Evolutionary conservation across 2,888 invertebrate species (phyloP), one percentile per base, ranked within the genome.

Genomic region (Palloptera scutellata): DNA sequence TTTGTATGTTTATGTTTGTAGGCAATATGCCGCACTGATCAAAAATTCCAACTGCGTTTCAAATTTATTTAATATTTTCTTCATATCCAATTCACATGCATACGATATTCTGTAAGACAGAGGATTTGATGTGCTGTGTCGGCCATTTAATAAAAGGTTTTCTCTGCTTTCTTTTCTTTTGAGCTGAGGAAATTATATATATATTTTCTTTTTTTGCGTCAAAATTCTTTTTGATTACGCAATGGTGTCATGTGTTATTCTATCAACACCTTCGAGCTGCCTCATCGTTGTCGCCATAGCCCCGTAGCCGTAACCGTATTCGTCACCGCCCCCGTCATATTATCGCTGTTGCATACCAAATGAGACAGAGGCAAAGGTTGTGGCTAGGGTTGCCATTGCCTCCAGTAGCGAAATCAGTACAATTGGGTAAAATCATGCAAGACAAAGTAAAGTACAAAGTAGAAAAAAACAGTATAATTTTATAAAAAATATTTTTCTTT

Each of bases 1-100:
- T 30, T 4, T 30, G 30, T 30, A 30, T 30, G 30, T 30, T 30
- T 30, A 30, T 30, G 6, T 30, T 4, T 6, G 6, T 30, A 30
- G 30, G 6, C 53, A 53, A 53, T 53, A 53, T 53, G 53, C 17
- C 5, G 17, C 53, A 40, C 78, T 80, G 74, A 80, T 81, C 81
- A 79, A 79, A 79, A 78, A 81, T 81, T 79, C 81, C 69, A 74
- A 75, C 77, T 79, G 75, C 80, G 79, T 81, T 79, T 78, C 79
- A 78, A 79, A 79, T 79, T 79, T 80, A 62, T 62, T 62, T 53
- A 40, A 19, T 54, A 62, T 54, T 19, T 41, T 60, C 20, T 60
- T 20, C 45, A 17, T n/a, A 45, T 20, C 8, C 19, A 17, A 17
- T 60, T 48, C 43, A 41, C 43, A 15, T 15, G 8, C 48, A 48